Evolutionary conservation across 2,888 invertebrate species (phyloP).

Genomic region (Rhimphoctona megacephalus): DNA sequence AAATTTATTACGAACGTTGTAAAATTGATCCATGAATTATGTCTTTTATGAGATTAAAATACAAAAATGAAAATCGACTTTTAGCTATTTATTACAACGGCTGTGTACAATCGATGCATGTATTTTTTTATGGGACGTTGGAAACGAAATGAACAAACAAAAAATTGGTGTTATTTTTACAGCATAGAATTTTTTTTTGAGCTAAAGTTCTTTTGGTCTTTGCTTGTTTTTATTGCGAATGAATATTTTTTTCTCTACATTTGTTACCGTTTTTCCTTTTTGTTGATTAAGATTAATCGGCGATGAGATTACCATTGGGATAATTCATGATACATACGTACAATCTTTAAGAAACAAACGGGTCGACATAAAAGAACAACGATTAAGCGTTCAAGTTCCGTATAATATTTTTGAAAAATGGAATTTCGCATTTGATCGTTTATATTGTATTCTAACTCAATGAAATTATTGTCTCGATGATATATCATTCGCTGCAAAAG

Average conservation of each 20-base stretch:
- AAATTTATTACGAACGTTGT: conserved; percentile 7
- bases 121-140: background rate
- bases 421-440: background rate
- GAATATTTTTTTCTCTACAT: background rate
- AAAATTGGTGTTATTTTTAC: background rate
- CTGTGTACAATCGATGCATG: background rate
- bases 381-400: background rate
- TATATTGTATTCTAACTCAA: background rate
- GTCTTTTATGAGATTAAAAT: conserved; percentile 20
- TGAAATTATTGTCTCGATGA: background rate
- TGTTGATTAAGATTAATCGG: background rate
- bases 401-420: background rate
- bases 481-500: conserved; percentile 72
- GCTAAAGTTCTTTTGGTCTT: background rate
- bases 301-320: background rate
- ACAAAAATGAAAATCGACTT: background rate
- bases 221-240: background rate
- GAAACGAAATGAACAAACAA: background rate
- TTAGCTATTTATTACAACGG: background rate
- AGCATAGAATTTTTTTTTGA: background rate
- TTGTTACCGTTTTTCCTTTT: background rate
- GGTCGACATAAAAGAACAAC: background rate
- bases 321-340: background rate
- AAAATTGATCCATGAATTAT: conserved; percentile 5
- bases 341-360: background rate